phyloP scores from a whole-genome alignment of 2,888 invertebrate genomes.

The Cerceris rybyensis region DNA sequence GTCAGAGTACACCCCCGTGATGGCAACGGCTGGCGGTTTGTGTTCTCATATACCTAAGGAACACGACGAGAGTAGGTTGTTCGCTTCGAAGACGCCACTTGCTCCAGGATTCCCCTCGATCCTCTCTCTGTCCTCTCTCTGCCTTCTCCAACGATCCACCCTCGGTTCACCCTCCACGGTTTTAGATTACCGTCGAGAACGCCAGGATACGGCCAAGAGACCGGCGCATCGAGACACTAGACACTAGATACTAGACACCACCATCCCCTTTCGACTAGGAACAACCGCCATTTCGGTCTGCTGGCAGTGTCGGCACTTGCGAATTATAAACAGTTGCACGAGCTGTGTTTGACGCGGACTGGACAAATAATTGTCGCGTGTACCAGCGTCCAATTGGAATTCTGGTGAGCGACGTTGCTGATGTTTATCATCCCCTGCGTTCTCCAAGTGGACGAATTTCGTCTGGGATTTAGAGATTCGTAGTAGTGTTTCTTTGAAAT shows the following conservation, averaged over 20 bases:
- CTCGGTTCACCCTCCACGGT: neutral
- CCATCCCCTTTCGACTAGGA: neutral
- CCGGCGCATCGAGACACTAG: neutral
- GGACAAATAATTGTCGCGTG: constrained; percentile 17
- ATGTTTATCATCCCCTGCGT: too few relatives aligned
- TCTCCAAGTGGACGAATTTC: too few relatives aligned
- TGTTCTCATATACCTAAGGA: constrained; percentile 7
- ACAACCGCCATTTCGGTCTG: constrained; percentile 3
- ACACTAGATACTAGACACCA: neutral
- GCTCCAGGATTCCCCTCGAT: neutral
- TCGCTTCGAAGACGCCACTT: constrained; percentile 6
- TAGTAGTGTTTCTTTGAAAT: too few relatives aligned
- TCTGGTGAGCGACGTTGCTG: too few relatives aligned
- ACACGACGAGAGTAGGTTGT: constrained; percentile 4
- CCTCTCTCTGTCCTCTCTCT: too few relatives aligned
- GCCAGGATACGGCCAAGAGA: neutral
- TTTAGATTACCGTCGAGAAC: constrained; percentile 35
- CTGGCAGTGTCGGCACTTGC: neutral
- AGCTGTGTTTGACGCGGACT: constrained; percentile 18
- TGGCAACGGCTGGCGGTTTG: constrained; percentile 24
- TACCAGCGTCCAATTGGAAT: neutral
- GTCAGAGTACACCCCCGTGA: constrained; percentile 14
- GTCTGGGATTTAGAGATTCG: too few relatives aligned
- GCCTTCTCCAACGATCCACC: neutral
- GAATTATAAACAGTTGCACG: constrained; percentile 36